phyloP scores from a whole-genome alignment of 2,113 vertebrate genomes.

The Oncorhynchus kisutch region DNA sequence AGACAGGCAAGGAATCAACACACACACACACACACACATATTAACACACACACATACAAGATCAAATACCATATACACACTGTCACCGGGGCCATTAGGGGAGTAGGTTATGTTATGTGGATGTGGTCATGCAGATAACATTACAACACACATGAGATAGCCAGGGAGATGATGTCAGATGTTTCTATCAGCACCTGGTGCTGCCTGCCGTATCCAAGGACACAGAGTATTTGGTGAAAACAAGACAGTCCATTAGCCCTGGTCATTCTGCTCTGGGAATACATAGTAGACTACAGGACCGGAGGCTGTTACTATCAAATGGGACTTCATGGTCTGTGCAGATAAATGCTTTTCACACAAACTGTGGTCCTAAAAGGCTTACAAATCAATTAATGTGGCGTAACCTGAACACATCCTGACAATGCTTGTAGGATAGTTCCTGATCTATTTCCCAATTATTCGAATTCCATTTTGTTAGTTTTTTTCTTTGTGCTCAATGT shows the following conservation, averaged over 20 bases:
- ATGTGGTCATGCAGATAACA: conserved; percentile 1
- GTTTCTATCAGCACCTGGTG: conserved; percentile 2
- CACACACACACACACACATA: neutral
- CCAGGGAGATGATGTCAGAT: neutral
- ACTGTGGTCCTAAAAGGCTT: no score
- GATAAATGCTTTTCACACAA: no score
- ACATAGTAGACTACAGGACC: neutral
- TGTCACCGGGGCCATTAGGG: neutral
- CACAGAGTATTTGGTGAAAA: neutral
- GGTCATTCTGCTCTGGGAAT: neutral
- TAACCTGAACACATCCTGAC: no score
- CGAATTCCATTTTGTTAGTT: no score
- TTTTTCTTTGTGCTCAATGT: no score
- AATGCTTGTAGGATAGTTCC: no score
- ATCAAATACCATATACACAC: neutral
- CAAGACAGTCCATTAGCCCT: neutral
- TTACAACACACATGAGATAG: neutral
- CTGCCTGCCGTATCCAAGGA: neutral
- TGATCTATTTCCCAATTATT: no score
- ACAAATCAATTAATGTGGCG: no score
- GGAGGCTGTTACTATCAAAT: no score
- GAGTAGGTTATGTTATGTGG: neutral
- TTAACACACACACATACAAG: conserved; percentile 1
- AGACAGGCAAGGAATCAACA: neutral
- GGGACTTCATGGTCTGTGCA: no score